Conservation (phyloP, 2,888 invertebrate species). For the Rambutsinella grinnellia region DNA sequence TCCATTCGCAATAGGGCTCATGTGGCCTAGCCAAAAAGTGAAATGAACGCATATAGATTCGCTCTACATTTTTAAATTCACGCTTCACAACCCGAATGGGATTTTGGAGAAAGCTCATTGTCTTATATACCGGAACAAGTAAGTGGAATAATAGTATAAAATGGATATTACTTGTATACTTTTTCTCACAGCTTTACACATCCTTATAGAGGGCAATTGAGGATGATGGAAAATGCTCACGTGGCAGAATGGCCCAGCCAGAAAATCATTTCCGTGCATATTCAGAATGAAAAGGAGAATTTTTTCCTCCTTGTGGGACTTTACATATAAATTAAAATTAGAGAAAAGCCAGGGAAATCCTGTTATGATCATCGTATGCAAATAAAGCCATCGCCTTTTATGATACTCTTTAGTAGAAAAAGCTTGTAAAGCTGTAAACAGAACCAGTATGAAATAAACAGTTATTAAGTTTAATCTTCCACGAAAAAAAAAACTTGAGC, state of each 20-base stretch:
- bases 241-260: no score
- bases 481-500: no score
- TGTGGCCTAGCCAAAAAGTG: no score
- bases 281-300: not conserved
- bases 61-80: constrained; percentile 26
- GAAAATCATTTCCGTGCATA: not conserved
- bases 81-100: constrained; percentile 19
- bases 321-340: constrained; percentile 36
- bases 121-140: constrained; percentile 10
- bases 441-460: not conserved
- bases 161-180: no score
- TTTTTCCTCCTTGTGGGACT: constrained; percentile 19
- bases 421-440: not conserved
- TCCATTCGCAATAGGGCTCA: no score
- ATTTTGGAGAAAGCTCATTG: constrained; percentile 40
- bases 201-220: constrained; percentile 8
- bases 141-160: constrained; percentile 7
- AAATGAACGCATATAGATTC: no score
- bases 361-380: no score
- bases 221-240: constrained; percentile 27
- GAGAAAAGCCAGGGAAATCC: not conserved
- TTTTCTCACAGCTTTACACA: not conserved
- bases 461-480: no score
- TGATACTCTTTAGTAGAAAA: not conserved
- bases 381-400: not conserved